phyloP scores from a whole-genome alignment of 2,888 invertebrate species.

The Torymus tubicola region DNA sequence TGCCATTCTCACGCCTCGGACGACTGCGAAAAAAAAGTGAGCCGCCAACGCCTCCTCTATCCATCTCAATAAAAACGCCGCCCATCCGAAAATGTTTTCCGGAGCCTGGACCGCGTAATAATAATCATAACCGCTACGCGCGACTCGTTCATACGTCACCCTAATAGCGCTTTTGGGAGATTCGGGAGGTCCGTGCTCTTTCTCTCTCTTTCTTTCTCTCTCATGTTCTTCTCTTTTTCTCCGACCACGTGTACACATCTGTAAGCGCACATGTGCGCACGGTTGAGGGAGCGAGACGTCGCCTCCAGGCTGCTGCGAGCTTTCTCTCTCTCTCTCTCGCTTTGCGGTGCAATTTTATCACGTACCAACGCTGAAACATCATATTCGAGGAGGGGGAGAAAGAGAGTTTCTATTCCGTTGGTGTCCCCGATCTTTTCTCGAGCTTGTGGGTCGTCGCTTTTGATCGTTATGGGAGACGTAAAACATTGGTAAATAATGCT shows the following conservation, averaged over 20 bases:
- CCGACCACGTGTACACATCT: constrained; percentile 1
- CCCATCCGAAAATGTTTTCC: constrained; percentile 27
- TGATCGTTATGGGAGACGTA: too few relatives aligned
- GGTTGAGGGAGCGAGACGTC: constrained; percentile 11
- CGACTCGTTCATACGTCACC: constrained; percentile 7
- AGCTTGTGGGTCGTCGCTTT: background rate
- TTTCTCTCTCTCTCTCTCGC: background rate
- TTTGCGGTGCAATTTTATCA: constrained; percentile 41
- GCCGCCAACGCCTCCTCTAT: background rate
- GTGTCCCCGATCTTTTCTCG: background rate
- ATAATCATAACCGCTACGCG: constrained; percentile 18
- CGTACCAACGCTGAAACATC: constrained; percentile 42
- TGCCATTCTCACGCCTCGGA: constrained; percentile 8
- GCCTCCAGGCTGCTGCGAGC: constrained; percentile 29
- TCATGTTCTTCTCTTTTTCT: background rate
- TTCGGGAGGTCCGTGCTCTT: constrained; percentile 44
- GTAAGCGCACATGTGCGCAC: constrained; percentile 29
- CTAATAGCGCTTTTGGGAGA: constrained; percentile 25
- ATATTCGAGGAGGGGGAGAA: constrained; percentile 32
- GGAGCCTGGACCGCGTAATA: background rate
- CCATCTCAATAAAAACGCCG: constrained; percentile 36
- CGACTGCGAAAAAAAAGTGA: background rate
- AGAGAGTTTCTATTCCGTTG: constrained; percentile 24
- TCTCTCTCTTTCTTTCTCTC: background rate
- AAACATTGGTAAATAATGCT: too few relatives aligned